Percentiles rank a stretch among this genome's conserved stretches.
phyloP scores from a whole-genome alignment of 92 coral and sea anemone species.

The Umimayanthus kanabou region DNA sequence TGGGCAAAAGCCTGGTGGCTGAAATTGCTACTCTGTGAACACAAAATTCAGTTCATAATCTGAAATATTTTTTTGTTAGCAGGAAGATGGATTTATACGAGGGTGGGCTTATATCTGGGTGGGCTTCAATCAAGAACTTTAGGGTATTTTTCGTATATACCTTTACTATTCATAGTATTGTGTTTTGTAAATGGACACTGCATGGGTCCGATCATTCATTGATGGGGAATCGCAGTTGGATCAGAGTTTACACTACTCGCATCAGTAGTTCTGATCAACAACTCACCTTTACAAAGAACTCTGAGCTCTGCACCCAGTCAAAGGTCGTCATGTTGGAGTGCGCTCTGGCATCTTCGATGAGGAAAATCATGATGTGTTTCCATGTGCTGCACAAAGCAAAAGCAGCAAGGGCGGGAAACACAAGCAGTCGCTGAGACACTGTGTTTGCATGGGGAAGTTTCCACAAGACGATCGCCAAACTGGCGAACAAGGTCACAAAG shows the following conservation, averaged over 20 bases:
- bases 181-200: neutral
- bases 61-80: too few species aligned
- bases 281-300: conserved; percentile 52
- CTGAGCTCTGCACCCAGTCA: conserved; percentile 48
- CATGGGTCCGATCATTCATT: neutral
- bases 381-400: conserved; percentile 45
- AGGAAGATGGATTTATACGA: too few species aligned
- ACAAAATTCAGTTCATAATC: too few species aligned
- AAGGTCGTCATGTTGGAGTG: conserved; percentile 47
- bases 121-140: too few species aligned
- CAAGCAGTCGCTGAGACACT: conserved; percentile 35
- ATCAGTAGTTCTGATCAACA: neutral
- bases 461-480: conserved; percentile 53
- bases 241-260: neutral
- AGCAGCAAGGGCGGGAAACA: conserved; percentile 49
- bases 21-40: too few species aligned
- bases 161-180: too few species aligned
- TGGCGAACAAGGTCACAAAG: conserved; percentile 44
- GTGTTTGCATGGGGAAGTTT: conserved; percentile 45
- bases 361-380: conserved; percentile 46
- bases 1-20: too few species aligned
- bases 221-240: neutral
- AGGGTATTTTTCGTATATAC: too few species aligned
- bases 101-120: too few species aligned
- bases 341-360: conserved; percentile 25